Percentiles rank a stretch among this genome's conserved stretches.
These are phyloP conservation scores for Prietella phreatophila DNA, from an alignment of 2,113 vertebrate species.

Conservation along the genomic window DNA sequence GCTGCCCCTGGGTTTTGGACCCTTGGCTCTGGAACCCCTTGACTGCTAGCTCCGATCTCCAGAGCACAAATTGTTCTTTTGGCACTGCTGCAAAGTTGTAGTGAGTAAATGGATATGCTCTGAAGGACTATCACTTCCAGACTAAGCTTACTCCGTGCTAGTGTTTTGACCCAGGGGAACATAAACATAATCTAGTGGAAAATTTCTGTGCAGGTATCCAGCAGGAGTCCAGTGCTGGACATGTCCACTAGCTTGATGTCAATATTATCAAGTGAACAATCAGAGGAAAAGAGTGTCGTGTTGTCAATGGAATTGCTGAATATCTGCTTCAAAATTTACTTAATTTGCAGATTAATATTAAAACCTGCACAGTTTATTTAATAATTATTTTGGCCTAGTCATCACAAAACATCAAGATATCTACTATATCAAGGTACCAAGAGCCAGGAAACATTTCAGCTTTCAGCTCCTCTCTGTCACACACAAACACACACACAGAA, in stretches of 20 bases:
- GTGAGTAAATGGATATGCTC: slow-evolving; percentile 61
- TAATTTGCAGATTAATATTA: neutral
- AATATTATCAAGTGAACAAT: neutral
- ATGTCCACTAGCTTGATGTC: neutral
- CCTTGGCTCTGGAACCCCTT: slow-evolving; percentile 34
- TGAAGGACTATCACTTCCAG: slow-evolving; percentile 33
- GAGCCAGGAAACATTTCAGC: neutral
- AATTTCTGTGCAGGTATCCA: slow-evolving; percentile 10
- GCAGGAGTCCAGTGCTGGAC: neutral
- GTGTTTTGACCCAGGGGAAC: neutral
- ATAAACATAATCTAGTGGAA: slow-evolving; percentile 17
- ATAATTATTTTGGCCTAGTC: neutral
- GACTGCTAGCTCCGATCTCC: slow-evolving; percentile 12
- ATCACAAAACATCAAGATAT: neutral
- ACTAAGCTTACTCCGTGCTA: neutral
- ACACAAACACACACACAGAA: slow-evolving; percentile 17
- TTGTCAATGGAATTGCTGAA: neutral
- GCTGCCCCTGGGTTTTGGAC: neutral
- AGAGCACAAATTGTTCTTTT: slow-evolving; percentile 45
- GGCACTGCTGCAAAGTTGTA: slow-evolving; percentile 43
- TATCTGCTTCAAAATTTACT: neutral
- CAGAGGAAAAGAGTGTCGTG: neutral
- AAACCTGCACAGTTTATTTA: neutral
- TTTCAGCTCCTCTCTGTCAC: neutral
- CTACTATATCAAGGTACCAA: neutral